These are phyloP conservation scores for Diabrotica virgifera DNA, from an alignment of 1,140 invertebrate genomes.

Conservation along the genomic window DNA sequence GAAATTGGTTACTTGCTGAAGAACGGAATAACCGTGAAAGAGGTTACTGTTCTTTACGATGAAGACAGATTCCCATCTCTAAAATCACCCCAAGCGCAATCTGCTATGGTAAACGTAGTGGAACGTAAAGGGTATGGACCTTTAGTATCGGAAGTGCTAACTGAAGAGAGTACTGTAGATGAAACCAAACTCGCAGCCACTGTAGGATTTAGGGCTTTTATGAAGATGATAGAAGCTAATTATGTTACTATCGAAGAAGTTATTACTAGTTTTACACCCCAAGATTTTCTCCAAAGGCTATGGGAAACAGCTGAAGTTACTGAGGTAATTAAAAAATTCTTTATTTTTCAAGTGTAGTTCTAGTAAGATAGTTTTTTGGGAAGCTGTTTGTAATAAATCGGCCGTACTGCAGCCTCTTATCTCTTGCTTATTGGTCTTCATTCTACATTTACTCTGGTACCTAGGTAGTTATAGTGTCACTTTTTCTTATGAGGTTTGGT, in stretches of 20 bases:
- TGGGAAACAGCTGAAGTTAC: conserved; percentile 70
- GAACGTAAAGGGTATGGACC: conserved; percentile 76
- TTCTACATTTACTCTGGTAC: too few relatives aligned
- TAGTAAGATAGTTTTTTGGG: too few relatives aligned
- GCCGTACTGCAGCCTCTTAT: too few relatives aligned
- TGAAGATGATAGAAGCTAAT: conserved; percentile 77
- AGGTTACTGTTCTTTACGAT: conserved; percentile 74
- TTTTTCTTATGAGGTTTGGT: too few relatives aligned
- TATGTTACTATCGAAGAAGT: conserved; percentile 79
- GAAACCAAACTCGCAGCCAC: conserved; percentile 71
- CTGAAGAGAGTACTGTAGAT: conserved; percentile 71
- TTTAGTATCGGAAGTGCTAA: conserved; percentile 74
- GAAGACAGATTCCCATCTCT: conserved; percentile 75
- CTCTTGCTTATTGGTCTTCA: too few relatives aligned
- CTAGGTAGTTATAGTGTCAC: too few relatives aligned
- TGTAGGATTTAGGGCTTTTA: conserved; percentile 77
- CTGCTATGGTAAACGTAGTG: conserved; percentile 75
- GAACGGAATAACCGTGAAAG: conserved; percentile 69
- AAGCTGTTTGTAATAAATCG: too few relatives aligned
- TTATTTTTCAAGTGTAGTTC: background rate
- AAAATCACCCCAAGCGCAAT: conserved; percentile 73
- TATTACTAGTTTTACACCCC: conserved; percentile 73
- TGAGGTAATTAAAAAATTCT: conserved; percentile 52
- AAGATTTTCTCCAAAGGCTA: conserved; percentile 74
- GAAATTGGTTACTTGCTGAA: conserved; percentile 74